Conservation (phyloP, 1,140 invertebrate genomes). For the Micrasema longulum region DNA sequence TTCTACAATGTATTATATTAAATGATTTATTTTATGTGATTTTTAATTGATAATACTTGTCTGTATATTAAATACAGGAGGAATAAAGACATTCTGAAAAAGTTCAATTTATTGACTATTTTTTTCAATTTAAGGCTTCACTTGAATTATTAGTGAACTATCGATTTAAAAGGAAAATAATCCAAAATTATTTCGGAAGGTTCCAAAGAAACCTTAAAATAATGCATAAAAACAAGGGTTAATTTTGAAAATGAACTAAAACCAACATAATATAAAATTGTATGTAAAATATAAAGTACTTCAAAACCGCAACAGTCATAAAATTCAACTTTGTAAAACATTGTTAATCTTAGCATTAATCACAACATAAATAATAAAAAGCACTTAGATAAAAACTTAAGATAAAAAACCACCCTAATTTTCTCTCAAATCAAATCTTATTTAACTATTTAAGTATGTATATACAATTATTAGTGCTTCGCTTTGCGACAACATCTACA, state of each 20-base stretch:
- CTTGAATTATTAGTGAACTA: too few relatives aligned
- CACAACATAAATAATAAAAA: constrained; percentile 38
- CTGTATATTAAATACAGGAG: too few relatives aligned
- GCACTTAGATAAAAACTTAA: constrained; percentile 18
- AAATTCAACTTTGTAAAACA: constrained; percentile 33
- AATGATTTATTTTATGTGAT: too few relatives aligned
- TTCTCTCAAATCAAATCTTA: constrained; percentile 17
- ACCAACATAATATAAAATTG: not conserved
- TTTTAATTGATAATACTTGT: too few relatives aligned
- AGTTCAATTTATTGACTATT: too few relatives aligned
- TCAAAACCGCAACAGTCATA: constrained; percentile 31
- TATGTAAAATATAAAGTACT: constrained; percentile 29
- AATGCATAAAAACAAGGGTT: too few relatives aligned
- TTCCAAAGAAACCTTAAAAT: too few relatives aligned
- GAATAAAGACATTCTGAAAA: too few relatives aligned
- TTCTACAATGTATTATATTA: too few relatives aligned
- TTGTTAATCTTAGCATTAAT: constrained; percentile 22
- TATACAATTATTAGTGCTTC: not conserved
- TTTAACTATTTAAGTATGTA: not conserved
- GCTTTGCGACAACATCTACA: not conserved
- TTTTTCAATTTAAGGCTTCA: too few relatives aligned
- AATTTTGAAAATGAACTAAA: not conserved
- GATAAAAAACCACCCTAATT: not conserved
- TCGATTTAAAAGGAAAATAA: too few relatives aligned
- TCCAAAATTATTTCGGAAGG: too few relatives aligned